Evolutionary conservation across 1,140 invertebrate genomes (phyloP), one percentile per base, ranked within the genome.

Genomic region (Armadillidium nasatum): DNA sequence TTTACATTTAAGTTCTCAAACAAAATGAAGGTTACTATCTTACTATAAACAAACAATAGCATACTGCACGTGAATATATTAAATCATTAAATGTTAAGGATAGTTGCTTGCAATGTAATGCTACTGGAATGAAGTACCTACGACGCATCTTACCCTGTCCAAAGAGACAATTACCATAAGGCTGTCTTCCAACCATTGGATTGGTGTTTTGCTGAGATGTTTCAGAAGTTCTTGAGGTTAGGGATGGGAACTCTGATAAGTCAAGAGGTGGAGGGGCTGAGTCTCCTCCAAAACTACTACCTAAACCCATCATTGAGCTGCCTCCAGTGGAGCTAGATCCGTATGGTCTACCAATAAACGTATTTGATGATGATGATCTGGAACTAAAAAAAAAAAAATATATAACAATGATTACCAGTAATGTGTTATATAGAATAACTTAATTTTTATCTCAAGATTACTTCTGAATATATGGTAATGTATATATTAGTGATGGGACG

Each of bases 121-220:
- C 7, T 13, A 60, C 50, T 60, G 50, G 50, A 60, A 13, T 60
- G 50, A 60, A 60, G 11, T 60, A 19, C 50, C 50, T 60, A 60
- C 19, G 50, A 60, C 19, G 50, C 50, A 60, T 60, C 50, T 60
- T 60, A 60, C 50, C 50, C 50, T 60, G 50, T 60, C 50, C 50
- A 60, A 60, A 60, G 50, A 60, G 50, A 60, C 50, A 60, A 60
- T 60, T 60, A 60, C 50, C 50, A 60, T 60, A 60, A 19, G 50
- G 50, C 50, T 60, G 50, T 60, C 50, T 60, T 60, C 50, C 50
- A 60, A 60, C 50, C 50, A 60, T 60, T 13, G 50, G 50, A 60
- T 60, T 60, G 50, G 50, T 13, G 50, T 60, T 60, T 7, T 13
- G 50, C 50, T 60, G 50, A 60, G 50, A 60, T 60, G 50, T 60